These are phyloP conservation scores for Anneissia japonica DNA, from an alignment of 35 echinoderm and acorn worm genomes.

Conservation along the genomic window DNA sequence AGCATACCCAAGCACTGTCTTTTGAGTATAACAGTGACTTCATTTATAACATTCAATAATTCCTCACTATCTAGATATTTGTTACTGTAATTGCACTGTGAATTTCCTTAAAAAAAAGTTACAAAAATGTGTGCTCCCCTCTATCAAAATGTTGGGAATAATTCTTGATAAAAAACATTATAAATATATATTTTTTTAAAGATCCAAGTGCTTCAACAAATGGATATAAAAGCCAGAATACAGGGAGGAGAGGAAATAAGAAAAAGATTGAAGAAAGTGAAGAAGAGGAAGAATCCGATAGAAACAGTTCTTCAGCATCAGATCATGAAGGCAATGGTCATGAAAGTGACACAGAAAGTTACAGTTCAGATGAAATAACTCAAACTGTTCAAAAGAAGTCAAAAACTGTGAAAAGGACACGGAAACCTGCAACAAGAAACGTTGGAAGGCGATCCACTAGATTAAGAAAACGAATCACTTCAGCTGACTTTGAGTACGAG, in stretches of 20 bases:
- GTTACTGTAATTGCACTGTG: too few species aligned
- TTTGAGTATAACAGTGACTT: too few species aligned
- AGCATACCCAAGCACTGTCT: too few species aligned
- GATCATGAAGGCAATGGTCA: slow-evolving; percentile 3
- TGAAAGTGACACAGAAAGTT: slow-evolving; percentile 42
- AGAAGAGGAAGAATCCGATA: background rate
- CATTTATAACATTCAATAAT: too few species aligned
- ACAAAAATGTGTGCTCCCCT: background rate
- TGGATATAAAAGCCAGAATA: slow-evolving; percentile 5
- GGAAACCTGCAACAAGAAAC: slow-evolving; percentile 19
- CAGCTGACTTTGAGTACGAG: slow-evolving; percentile 47
- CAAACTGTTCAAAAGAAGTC: slow-evolving; percentile 19
- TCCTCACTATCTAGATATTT: too few species aligned
- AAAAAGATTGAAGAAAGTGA: slow-evolving; percentile 19
- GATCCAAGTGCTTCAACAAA: slow-evolving; percentile 11
- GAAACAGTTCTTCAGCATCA: background rate
- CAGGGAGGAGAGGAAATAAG: background rate
- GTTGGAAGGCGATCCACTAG: background rate
- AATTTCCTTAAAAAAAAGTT: background rate
- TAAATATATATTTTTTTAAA: background rate
- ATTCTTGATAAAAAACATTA: background rate
- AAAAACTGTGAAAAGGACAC: background rate
- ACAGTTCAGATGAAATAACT: slow-evolving; percentile 28
- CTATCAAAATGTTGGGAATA: background rate
- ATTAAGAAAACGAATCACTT: slow-evolving; percentile 11